phyloP scores from a whole-genome alignment of 2,113 vertebrate species.

The Phainopepla nitens region DNA sequence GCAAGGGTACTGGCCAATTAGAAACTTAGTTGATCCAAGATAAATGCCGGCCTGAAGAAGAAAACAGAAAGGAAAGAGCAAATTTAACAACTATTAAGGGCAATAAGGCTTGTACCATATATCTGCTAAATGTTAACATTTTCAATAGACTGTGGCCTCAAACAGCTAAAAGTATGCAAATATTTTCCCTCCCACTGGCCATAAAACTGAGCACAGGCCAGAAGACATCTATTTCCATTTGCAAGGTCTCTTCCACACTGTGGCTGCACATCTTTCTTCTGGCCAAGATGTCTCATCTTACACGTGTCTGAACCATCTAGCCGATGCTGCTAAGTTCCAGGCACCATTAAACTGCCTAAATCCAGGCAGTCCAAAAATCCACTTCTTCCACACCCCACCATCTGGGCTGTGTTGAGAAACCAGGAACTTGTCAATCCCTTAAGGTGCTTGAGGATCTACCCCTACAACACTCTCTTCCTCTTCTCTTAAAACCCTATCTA shows the following conservation, averaged over 20 bases:
- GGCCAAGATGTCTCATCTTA: neutral
- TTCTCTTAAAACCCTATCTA: neutral
- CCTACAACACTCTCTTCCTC: neutral
- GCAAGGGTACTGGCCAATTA: neutral
- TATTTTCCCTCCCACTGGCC: neutral
- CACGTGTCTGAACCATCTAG: rapidly evolving
- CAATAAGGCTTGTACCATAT: neutral
- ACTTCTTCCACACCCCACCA: neutral
- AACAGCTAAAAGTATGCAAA: neutral
- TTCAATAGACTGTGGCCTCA: neutral
- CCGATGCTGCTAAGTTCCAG: neutral
- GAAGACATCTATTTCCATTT: neutral
- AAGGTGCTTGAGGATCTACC: neutral
- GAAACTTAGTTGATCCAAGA: neutral
- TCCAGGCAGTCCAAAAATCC: neutral
- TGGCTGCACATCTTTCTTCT: neutral
- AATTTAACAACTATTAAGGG: neutral
- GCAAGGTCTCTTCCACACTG: neutral
- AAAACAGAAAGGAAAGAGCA: neutral
- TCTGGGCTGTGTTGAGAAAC: rapidly evolving
- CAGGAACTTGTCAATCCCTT: neutral
- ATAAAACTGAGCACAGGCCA: neutral
- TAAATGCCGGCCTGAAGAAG: neutral
- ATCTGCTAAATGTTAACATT: neutral
- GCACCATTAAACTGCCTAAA: neutral